Conservation (phyloP, 2,888 invertebrate genomes). For the Griposia aprilina region DNA sequence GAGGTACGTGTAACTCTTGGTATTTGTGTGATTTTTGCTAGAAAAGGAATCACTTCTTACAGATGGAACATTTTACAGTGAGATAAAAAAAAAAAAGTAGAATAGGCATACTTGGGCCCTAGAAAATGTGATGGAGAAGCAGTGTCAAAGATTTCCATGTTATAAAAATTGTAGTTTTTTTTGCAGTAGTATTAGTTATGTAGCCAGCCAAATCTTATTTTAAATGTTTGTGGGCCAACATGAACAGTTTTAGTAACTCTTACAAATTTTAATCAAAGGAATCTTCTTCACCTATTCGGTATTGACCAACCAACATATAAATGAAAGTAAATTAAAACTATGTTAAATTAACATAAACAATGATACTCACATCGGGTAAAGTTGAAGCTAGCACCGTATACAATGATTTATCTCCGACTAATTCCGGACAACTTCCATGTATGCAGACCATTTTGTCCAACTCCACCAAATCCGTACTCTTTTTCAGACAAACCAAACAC, state of each 20-base stretch:
- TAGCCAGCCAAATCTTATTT: too few relatives aligned
- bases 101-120: neutral
- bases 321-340: neutral
- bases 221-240: neutral
- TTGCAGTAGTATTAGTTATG: neutral
- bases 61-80: slow-evolving; percentile 46
- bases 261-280: neutral
- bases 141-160: neutral
- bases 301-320: neutral
- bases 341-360: neutral
- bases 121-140: neutral
- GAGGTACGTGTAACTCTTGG: slow-evolving; percentile 76
- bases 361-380: slow-evolving; percentile 82
- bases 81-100: neutral
- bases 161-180: neutral
- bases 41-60: slow-evolving; percentile 74
- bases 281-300: neutral
- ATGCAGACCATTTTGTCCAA: slow-evolving; percentile 78
- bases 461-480: slow-evolving; percentile 70
- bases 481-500: slow-evolving; percentile 82
- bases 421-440: slow-evolving; percentile 82
- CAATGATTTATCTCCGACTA: slow-evolving; percentile 79
- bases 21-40: slow-evolving; percentile 82
- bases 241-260: neutral
- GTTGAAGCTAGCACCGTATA: slow-evolving; percentile 78